These are phyloP conservation scores for Pseudomyrmex gracilis DNA, from an alignment of 1,140 invertebrate species.

Conservation along the genomic window DNA sequence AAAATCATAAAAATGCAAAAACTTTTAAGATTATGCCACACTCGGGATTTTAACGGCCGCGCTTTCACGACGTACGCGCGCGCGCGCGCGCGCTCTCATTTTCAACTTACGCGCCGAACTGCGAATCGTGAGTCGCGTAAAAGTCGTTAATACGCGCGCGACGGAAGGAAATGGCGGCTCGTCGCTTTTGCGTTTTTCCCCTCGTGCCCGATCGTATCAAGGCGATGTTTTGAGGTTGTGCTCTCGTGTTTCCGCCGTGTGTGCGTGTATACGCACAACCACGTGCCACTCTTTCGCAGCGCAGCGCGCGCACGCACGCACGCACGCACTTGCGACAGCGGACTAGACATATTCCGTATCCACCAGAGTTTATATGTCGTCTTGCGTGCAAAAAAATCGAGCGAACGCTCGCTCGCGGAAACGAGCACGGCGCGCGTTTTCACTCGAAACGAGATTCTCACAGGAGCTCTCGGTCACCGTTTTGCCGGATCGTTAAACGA, in stretches of 20 bases:
- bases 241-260: not conserved
- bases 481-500: conserved; percentile 68
- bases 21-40: conserved; percentile 64
- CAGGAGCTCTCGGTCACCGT: conserved; percentile 17
- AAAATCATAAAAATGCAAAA: conserved; percentile 67
- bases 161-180: conserved; percentile 44
- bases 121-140: conserved; percentile 31
- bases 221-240: conserved; percentile 13
- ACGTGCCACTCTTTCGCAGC: not conserved
- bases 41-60: conserved; percentile 50
- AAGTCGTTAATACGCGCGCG: conserved; percentile 58
- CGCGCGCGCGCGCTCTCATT: conserved; percentile 41
- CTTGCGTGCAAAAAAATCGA: conserved; percentile 58
- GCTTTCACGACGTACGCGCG: conserved; percentile 36
- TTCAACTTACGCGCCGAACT: conserved; percentile 37
- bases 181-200: not conserved
- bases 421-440: conserved; percentile 54
- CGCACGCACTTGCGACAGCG: conserved; percentile 45
- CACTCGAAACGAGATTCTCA: conserved; percentile 61
- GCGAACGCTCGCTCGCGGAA: conserved; percentile 41
- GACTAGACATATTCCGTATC: conserved; percentile 64
- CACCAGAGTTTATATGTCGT: conserved; percentile 39
- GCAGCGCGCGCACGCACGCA: not conserved
- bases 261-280: not conserved
- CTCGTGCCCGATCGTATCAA: conserved; percentile 37